Evolutionary conservation across 2,113 vertebrate species (phyloP).

Genomic region (Cavia porcellus): DNA sequence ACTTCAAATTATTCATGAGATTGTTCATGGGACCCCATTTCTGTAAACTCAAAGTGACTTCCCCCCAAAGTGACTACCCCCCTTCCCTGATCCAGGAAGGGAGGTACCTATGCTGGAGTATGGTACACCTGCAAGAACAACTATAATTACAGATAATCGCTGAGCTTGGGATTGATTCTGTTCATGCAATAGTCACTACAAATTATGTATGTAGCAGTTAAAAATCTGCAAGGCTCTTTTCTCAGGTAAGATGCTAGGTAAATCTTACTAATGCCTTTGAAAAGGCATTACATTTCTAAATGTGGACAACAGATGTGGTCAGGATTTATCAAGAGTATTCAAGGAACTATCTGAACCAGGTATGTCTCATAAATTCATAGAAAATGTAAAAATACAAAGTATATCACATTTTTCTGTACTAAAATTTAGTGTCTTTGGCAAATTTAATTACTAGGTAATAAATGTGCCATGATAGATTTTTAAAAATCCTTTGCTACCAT

Average conservation of each 20-base stretch:
- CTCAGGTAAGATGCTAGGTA: constrained; percentile 35
- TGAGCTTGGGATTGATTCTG: background rate
- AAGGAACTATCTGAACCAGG: background rate
- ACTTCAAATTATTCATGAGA: background rate
- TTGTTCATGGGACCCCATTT: background rate
- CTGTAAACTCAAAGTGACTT: background rate
- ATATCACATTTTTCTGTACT: background rate
- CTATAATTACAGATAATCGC: background rate
- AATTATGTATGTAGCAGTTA: background rate
- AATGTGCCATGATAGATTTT: background rate
- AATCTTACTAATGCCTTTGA: constrained; percentile 19
- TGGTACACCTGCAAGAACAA: background rate
- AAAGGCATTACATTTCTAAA: constrained; percentile 34
- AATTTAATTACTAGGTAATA: constrained; percentile 25
- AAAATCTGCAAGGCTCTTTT: constrained; percentile 29
- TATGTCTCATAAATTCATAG: background rate
- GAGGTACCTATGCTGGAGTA: rapidly evolving
- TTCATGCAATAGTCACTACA: background rate
- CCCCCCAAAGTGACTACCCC: background rate
- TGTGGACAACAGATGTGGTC: constrained; percentile 7
- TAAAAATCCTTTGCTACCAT: constrained; percentile 28
- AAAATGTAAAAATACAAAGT: background rate
- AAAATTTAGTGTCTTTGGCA: background rate
- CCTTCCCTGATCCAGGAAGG: background rate
- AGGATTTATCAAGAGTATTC: background rate